Conservation (phyloP, 64 coral and sea anemone species). For the Cladopsammia gracilis region DNA sequence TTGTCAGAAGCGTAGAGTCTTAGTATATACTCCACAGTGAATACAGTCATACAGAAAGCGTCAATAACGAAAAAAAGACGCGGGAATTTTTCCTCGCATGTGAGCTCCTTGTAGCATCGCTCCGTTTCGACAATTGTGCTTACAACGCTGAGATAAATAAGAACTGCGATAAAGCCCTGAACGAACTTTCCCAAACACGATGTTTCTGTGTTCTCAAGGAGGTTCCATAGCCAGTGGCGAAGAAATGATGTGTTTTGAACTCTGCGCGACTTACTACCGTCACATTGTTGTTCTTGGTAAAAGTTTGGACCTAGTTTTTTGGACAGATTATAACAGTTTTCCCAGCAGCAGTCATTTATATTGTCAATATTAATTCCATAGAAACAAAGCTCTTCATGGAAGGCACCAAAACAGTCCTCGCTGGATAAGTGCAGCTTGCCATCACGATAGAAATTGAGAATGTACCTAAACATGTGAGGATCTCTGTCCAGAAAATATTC, state of each 20-base stretch:
- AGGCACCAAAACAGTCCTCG: conserved; percentile 67
- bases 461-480: conserved; percentile 82
- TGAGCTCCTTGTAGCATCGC: conserved; percentile 27
- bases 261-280: not conserved
- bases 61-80: conserved; percentile 62
- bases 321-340: conserved; percentile 31
- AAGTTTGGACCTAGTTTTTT: not conserved
- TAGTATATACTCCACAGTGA: conserved; percentile 71
- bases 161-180: conserved; percentile 51
- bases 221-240: conserved; percentile 55
- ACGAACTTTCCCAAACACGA: conserved; percentile 35
- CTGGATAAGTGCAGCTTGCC: conserved; percentile 75
- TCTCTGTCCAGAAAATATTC: conserved; percentile 85
- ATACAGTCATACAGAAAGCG: conserved; percentile 60
- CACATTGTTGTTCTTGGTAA: not conserved
- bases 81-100: conserved; percentile 49
- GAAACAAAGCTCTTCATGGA: conserved; percentile 70
- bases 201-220: conserved; percentile 71
- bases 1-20: conserved; percentile 63
- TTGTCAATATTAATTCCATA: conserved; percentile 71
- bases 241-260: not conserved
- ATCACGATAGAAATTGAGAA: conserved; percentile 74
- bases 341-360: conserved; percentile 76
- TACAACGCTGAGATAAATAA: conserved; percentile 80
- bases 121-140: conserved; percentile 71